These are phyloP conservation scores for Synchiropus splendidus DNA, from an alignment of 2,113 vertebrate genomes.

Conservation along the genomic window DNA sequence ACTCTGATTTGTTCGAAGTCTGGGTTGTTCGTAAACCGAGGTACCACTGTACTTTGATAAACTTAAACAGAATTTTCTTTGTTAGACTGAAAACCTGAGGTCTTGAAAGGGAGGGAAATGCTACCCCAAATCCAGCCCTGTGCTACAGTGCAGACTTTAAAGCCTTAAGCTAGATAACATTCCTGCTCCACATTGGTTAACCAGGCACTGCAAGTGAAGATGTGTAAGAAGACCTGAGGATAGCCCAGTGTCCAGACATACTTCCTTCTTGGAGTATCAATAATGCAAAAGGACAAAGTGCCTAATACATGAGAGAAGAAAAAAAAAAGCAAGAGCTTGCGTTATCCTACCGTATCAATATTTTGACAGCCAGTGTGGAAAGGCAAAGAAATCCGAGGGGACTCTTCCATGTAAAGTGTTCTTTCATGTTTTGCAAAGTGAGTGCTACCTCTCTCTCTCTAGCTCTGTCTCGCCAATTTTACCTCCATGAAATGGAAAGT, in stretches of 20 bases:
- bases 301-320: constrained; percentile 41
- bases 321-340: not conserved
- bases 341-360: constrained; percentile 41
- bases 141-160: no score
- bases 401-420: constrained; percentile 43
- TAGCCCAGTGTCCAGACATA: constrained; percentile 20
- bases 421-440: constrained; percentile 55
- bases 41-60: no score
- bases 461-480: not conserved
- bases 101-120: no score
- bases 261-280: constrained; percentile 26
- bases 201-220: constrained; percentile 15
- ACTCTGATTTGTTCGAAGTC: no score
- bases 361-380: constrained; percentile 45
- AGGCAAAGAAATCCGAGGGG: constrained; percentile 32
- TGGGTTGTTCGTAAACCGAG: no score
- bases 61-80: no score
- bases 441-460: constrained; percentile 22
- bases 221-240: constrained; percentile 30
- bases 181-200: no score
- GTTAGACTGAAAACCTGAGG: no score
- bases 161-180: no score
- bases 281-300: constrained; percentile 57
- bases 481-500: constrained; percentile 41
- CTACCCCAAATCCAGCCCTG: no score